These are phyloP conservation scores for Cepphus grylle DNA, from an alignment of 2,113 vertebrate species.

Conservation along the genomic window DNA sequence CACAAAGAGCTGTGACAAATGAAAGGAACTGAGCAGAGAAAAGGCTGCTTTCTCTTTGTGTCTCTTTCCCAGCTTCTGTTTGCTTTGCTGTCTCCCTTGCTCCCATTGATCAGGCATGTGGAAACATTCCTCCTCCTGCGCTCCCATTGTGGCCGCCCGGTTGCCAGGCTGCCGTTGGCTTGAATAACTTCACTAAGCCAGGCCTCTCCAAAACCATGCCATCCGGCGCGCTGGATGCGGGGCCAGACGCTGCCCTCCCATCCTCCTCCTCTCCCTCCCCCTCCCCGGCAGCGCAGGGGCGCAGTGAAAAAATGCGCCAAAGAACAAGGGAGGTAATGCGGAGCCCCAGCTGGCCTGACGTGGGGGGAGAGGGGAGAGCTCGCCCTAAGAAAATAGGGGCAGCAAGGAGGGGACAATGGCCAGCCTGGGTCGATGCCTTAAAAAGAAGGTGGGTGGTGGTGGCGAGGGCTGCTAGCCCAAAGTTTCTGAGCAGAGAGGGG, in stretches of 20 bases:
- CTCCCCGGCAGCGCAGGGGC: slow-evolving; percentile 16
- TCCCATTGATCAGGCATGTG: slow-evolving; percentile 87
- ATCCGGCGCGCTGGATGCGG: slow-evolving; percentile 53
- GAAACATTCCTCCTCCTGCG: slow-evolving; percentile 83
- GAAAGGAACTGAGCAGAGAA: slow-evolving; percentile 74
- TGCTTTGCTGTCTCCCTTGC: slow-evolving; percentile 80
- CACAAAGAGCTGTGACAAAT: slow-evolving; percentile 80
- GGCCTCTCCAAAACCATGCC: slow-evolving; percentile 67
- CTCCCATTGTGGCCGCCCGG: slow-evolving; percentile 77
- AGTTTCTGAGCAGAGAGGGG: neutral
- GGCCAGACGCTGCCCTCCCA: slow-evolving; percentile 53
- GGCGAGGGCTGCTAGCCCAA: neutral
- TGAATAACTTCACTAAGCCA: slow-evolving; percentile 74
- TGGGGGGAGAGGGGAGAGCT: neutral
- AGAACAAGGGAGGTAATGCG: slow-evolving; percentile 11
- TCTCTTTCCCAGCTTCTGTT: slow-evolving; percentile 83
- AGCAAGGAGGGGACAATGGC: neutral
- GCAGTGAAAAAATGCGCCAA: slow-evolving; percentile 45
- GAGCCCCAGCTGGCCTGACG: slow-evolving; percentile 27
- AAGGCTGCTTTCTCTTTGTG: slow-evolving; percentile 77
- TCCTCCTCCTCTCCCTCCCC: slow-evolving; percentile 28
- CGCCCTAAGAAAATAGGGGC: neutral
- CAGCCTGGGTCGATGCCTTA: neutral
- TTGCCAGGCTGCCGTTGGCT: slow-evolving; percentile 81
- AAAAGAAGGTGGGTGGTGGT: neutral